A percentile compares a stretch with the other conserved stretches of the same genome.
These are phyloP conservation scores for Ginglymostoma cirratum DNA, from an alignment of 2,113 vertebrate genomes.

Conservation along the genomic window DNA sequence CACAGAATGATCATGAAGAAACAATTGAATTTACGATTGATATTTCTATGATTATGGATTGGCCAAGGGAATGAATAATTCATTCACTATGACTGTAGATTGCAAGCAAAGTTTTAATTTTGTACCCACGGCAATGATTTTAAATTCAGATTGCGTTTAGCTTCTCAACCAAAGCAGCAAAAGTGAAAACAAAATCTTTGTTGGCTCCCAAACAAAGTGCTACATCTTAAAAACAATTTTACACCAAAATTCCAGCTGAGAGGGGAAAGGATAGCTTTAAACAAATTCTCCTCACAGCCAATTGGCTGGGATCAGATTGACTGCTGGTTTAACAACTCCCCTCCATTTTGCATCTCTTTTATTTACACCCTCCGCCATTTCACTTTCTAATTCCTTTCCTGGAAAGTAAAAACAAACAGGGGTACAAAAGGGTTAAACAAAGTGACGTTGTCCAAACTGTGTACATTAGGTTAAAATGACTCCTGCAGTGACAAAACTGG, in stretches of 20 bases:
- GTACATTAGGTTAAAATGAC: neutral
- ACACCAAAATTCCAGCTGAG: too few species aligned
- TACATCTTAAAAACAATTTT: neutral
- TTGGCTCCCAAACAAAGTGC: neutral
- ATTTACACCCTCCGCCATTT: neutral
- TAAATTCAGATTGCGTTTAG: neutral
- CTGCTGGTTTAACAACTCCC: neutral
- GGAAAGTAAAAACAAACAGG: neutral
- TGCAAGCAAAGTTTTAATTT: neutral
- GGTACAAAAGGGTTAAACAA: neutral
- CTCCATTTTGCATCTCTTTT: neutral
- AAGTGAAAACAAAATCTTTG: neutral
- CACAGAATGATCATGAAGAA: neutral
- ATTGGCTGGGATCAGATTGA: neutral
- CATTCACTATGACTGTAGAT: neutral
- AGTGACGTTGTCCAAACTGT: neutral
- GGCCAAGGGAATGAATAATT: neutral
- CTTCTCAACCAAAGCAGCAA: neutral
- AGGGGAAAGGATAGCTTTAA: neutral
- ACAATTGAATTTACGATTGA: neutral
- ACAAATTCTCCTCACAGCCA: neutral
- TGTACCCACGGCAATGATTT: neutral
- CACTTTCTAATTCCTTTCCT: neutral
- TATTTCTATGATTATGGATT: neutral
- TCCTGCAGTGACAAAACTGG: too few species aligned